Conservation (phyloP, 2,113 vertebrate genomes). For the Tetraodon nigroviridis region DNA sequence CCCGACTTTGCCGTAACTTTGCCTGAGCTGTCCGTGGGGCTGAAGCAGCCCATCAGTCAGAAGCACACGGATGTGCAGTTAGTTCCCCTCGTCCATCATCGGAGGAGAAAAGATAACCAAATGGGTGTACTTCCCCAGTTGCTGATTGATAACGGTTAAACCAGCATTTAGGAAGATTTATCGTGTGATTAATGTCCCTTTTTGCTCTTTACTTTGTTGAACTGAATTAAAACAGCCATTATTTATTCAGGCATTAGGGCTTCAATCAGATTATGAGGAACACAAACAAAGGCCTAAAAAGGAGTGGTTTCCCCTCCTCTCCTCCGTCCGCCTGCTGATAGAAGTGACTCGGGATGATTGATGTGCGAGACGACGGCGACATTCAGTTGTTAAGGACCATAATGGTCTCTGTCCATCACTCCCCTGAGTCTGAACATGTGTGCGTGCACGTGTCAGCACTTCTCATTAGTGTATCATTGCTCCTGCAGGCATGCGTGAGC, state of each 20-base stretch:
- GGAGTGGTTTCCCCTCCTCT: slow-evolving; percentile 5
- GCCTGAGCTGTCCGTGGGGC: slow-evolving; percentile 24
- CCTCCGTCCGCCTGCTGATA: slow-evolving; percentile 27
- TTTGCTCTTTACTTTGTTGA: slow-evolving; percentile 43
- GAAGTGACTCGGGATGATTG: slow-evolving; percentile 52
- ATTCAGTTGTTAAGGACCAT: slow-evolving; percentile 58
- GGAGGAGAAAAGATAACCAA: slow-evolving; percentile 8
- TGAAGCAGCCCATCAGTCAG: slow-evolving; percentile 12
- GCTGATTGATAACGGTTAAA: slow-evolving; percentile 50
- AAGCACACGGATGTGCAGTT: not conserved
- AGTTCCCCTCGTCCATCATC: slow-evolving; percentile 8
- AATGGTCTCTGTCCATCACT: slow-evolving; percentile 60
- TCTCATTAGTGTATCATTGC: slow-evolving; percentile 31
- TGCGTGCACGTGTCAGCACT: slow-evolving; percentile 27
- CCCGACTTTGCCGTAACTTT: not conserved
- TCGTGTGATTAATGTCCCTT: slow-evolving; percentile 50
- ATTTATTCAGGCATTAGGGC: slow-evolving; percentile 19
- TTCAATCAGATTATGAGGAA: not conserved
- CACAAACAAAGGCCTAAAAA: slow-evolving; percentile 7
- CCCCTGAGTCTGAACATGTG: slow-evolving; percentile 21
- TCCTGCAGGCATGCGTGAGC: slow-evolving; percentile 55
- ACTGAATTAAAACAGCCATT: slow-evolving; percentile 29
- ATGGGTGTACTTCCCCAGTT: slow-evolving; percentile 28
- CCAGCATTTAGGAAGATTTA: slow-evolving; percentile 53
- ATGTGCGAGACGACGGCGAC: slow-evolving; percentile 47